Evolutionary conservation across 2,113 vertebrate species (phyloP).

Genomic region (Kryptolebias marmoratus): DNA sequence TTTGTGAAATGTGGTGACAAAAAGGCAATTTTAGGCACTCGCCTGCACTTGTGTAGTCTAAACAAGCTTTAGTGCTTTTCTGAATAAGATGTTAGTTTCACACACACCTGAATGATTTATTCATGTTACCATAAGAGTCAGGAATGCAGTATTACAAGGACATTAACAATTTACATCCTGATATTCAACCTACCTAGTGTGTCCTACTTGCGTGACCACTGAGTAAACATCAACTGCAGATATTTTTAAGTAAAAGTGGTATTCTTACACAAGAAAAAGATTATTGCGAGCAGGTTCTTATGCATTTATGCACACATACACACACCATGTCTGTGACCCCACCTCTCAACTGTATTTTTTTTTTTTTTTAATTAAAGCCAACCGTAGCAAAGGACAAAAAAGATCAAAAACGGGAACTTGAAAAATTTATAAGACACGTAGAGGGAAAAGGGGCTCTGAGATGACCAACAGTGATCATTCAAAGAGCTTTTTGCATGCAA

Average conservation of each 20-base stretch:
- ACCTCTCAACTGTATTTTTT: conserved; percentile 22
- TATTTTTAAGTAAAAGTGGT: conserved; percentile 23
- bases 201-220: conserved; percentile 50
- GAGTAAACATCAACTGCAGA: conserved; percentile 43
- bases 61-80: conserved; percentile 11
- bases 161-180: conserved; percentile 70
- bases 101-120: conserved; percentile 65
- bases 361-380: conserved; percentile 54
- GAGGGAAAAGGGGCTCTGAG: conserved; percentile 52
- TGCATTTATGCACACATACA: background rate
- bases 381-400: conserved; percentile 58
- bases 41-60: conserved; percentile 22
- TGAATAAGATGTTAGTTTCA: conserved; percentile 34
- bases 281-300: conserved; percentile 28
- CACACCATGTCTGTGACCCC: conserved; percentile 11
- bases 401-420: conserved; percentile 32
- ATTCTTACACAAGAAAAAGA: conserved; percentile 19
- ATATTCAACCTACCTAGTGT: conserved; percentile 46
- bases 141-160: conserved; percentile 56
- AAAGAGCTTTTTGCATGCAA: conserved; percentile 40
- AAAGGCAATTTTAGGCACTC: conserved; percentile 23
- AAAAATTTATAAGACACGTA: conserved; percentile 74
- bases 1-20: conserved; percentile 25
- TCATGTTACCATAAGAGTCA: conserved; percentile 51
- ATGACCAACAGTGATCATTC: conserved; percentile 68